Base-by-base conservation (phyloP, 2,797 vertebrate genomes). In the Pangasius krempfi region DNA sequence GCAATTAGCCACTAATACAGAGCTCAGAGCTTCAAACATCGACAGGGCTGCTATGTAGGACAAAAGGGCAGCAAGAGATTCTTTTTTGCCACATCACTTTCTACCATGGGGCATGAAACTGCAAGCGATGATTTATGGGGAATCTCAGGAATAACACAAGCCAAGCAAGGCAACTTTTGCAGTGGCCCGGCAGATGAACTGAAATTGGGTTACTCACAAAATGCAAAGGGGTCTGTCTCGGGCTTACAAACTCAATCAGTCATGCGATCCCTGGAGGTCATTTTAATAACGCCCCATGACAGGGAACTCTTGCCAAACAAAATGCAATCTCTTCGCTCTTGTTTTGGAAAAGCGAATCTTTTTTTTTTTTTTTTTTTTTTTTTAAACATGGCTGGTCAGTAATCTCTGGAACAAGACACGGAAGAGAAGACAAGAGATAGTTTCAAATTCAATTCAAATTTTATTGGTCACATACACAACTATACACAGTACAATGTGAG, bases 221-320 rank as follows among this genome's bases (percentile, higher is more conserved):
- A 94, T 89, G 58, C 54, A 91, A 94, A 93, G 91, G 94, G 93
- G 86, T 92, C 92, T 91, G 93, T 94, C 92, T 95, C 91, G 82
- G 93, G 93, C 94, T 92, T 94, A 94, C 92, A 95, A 94, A 96
- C 79, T 72, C 89, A 96, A 95, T 94, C 93, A 95, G 75, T 92
- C 89, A 92, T 91, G 82, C 91, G 87, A 92, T 93, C 94, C 93
- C 92, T 89, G 88, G 92, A 94, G 93, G 93, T 95, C 92, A 94
- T 94, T 95, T 93, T 94, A 93, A 94, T 96, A 92, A 93, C n/a
- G 70, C 88, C n/a, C 88, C 89, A 94, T 94, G 93, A 92, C 92
- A 89, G 88, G 88, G 86, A 92, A 92, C 92, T 90, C 92, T 90
- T 90, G 89, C 86, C 87, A 91, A 89, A 88, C 89, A 88, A 90